Conservation (phyloP, 92 coral and sea anemone genomes). For the Siderastrea siderea region DNA sequence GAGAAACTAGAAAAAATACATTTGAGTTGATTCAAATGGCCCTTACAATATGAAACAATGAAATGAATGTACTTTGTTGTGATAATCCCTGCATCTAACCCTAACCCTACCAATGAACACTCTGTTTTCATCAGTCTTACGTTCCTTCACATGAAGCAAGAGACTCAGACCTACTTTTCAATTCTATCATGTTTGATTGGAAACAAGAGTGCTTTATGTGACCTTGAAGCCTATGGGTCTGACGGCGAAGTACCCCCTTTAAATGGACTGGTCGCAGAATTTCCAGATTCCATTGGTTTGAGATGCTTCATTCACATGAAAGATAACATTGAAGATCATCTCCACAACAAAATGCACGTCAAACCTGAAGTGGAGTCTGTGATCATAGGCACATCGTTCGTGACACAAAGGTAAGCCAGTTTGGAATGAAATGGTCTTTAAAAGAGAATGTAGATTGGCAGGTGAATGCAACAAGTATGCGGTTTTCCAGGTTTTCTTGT, state of each 20-base stretch:
- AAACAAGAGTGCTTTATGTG: slow-evolving; percentile 26
- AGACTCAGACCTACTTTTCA: slow-evolving; percentile 43
- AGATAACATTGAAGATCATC: slow-evolving; percentile 57
- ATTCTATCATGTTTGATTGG: slow-evolving; percentile 51
- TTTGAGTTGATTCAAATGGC: no score
- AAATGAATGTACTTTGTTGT: slow-evolving; percentile 60
- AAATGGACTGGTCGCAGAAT: slow-evolving; percentile 61
- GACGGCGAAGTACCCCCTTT: slow-evolving; percentile 69
- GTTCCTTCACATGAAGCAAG: slow-evolving; percentile 63
- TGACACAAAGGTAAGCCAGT: slow-evolving; percentile 57
- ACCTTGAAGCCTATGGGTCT: slow-evolving; percentile 70
- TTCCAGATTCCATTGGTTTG: slow-evolving; percentile 49
- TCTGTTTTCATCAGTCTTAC: slow-evolving; percentile 68
- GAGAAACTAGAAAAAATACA: no score
- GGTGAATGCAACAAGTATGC: no score
- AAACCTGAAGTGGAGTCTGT: slow-evolving; percentile 57
- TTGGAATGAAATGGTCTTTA: no score
- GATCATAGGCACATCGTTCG: slow-evolving; percentile 58
- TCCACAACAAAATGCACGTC: slow-evolving; percentile 25
- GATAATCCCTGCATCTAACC: slow-evolving; percentile 69
- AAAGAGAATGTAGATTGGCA: no score
- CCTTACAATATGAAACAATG: no score
- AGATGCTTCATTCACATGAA: slow-evolving; percentile 69
- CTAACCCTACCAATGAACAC: slow-evolving; percentile 38
- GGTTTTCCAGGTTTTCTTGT: no score